Conservation (phyloP, 2,113 vertebrate species). For the Lontra canadensis region DNA sequence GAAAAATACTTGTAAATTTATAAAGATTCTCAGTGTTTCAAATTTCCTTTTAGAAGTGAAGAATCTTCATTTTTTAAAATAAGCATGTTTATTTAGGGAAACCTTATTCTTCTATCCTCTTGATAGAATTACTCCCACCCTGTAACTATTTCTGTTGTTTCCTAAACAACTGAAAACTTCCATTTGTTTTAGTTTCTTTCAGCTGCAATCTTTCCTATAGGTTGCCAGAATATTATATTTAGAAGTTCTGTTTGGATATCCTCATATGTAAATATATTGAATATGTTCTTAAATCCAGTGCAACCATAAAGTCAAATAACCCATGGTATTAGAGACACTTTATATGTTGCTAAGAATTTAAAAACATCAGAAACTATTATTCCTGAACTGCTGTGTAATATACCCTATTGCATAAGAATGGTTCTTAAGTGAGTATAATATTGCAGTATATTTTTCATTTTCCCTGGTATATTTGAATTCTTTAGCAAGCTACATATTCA, state of each 20-base stretch:
- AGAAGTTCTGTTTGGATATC: background rate
- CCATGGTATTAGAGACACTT: background rate
- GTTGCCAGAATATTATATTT: background rate
- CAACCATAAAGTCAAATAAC: background rate
- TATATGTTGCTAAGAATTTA: background rate
- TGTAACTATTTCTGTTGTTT: background rate
- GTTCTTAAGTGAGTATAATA: background rate
- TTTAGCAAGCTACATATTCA: conserved; percentile 53
- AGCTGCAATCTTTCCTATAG: background rate
- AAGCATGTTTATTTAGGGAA: background rate
- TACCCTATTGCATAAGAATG: background rate
- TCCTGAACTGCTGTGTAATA: background rate
- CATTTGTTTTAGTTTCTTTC: background rate
- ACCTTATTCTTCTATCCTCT: background rate
- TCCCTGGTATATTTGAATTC: conserved; percentile 15
- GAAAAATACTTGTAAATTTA: background rate
- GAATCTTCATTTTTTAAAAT: background rate
- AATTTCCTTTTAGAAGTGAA: background rate
- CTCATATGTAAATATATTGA: background rate
- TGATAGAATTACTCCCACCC: background rate
- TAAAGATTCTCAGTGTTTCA: background rate
- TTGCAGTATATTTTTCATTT: conserved; percentile 31
- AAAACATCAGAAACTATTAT: background rate
- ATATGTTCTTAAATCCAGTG: conserved; percentile 41
- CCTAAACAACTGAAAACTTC: background rate